phyloP scores from a whole-genome alignment of 2,888 invertebrate genomes.

The Ichneumon xanthorius region DNA sequence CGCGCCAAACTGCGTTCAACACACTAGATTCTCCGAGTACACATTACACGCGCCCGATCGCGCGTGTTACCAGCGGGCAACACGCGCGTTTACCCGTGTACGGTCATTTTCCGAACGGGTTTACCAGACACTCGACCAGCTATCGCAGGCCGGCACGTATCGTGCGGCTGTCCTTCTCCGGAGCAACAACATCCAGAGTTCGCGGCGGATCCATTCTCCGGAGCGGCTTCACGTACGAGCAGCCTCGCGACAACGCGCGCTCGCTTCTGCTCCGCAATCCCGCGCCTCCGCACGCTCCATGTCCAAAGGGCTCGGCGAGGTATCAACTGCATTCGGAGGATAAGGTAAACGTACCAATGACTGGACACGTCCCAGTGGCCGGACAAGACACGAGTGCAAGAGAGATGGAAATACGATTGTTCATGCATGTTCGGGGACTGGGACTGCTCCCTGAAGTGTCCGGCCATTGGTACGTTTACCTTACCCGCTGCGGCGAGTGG shows the following conservation, averaged over 20 bases:
- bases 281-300: background rate
- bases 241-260: slow-evolving; percentile 25
- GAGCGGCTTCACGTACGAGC: background rate
- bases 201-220: slow-evolving; percentile 21
- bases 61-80: slow-evolving; percentile 33
- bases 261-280: background rate
- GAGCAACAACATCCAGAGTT: slow-evolving; percentile 2
- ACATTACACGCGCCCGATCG: background rate
- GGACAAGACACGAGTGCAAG: too few species aligned
- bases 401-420: too few species aligned
- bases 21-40: slow-evolving; percentile 5
- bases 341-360: background rate
- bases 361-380: too few species aligned
- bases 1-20: background rate
- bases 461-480: too few species aligned
- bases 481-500: too few species aligned
- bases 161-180: slow-evolving; percentile 7
- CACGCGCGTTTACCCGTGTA: slow-evolving; percentile 42
- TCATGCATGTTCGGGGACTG: too few species aligned
- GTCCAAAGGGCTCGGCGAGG: slow-evolving; percentile 55
- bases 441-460: too few species aligned
- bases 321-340: slow-evolving; percentile 74
- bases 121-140: slow-evolving; percentile 40
- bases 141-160: slow-evolving; percentile 18
- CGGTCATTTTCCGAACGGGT: slow-evolving; percentile 56